A percentile compares a stretch with the other conserved stretches of the same genome.
Evolutionary conservation across 2,113 vertebrate genomes (phyloP).

Genomic region (Balaeniceps rex): DNA sequence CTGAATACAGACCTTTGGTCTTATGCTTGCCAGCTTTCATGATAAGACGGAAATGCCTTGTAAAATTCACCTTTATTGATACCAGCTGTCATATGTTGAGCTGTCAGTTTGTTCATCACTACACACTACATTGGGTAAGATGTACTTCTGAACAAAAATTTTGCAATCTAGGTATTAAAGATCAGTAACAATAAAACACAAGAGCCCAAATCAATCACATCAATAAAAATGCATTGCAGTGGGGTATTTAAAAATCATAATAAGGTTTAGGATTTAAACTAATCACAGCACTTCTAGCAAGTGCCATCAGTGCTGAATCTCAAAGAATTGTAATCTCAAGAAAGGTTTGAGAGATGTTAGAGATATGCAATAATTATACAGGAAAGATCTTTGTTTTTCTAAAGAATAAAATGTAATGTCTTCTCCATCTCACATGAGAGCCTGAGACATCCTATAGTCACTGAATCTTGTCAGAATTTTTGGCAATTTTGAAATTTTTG

Average conservation of each 20-base stretch:
- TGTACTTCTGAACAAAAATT: not conserved
- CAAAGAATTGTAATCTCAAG: not conserved
- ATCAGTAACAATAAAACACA: not conserved
- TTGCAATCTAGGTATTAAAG: not conserved
- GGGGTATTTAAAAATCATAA: not conserved
- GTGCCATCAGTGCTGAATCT: not conserved
- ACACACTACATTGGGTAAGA: not conserved
- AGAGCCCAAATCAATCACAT: not conserved
- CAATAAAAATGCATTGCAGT: not conserved
- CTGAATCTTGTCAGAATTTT: not conserved
- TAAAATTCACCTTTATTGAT: not conserved
- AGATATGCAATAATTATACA: not conserved
- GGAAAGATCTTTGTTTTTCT: not conserved
- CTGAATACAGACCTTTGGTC: not conserved
- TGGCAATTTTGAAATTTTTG: not conserved
- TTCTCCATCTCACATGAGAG: not conserved
- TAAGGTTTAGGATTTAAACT: not conserved
- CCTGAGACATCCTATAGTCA: not conserved
- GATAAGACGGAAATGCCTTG: not conserved
- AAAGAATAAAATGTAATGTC: not conserved
- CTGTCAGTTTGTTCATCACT: not conserved
- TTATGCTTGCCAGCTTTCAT: not conserved
- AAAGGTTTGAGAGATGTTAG: not conserved
- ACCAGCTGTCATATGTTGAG: not conserved
- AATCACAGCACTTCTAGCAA: not conserved